Base-by-base conservation (phyloP, 2,888 invertebrate genomes). In the Malthinus seriepunctatus region DNA sequence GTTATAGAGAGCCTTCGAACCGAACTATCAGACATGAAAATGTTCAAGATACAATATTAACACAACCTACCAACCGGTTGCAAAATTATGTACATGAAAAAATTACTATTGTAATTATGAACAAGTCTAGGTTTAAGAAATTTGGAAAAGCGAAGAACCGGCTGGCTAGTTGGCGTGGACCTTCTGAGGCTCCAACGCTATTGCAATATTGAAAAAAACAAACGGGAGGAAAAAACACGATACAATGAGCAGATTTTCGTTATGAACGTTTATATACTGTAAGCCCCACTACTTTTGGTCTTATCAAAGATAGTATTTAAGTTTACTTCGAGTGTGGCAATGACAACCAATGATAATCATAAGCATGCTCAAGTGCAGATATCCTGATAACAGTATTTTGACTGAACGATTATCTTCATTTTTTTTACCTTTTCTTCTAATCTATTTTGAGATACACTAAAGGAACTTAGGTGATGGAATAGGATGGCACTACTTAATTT, bases 151-250 rank as follows among this genome's bases (percentile, higher is more conserved):
- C 35, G 14, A n/a, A 23, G 32, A 57, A 62, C 65, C 66, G 67
- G 67, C 62, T 67, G 66, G 69, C 51, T 61, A 55, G 51, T 60
- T 56, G 46, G 54, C 53, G 55, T 55, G 55, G 60, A 64, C 60
- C 59, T 55, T 51, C 46, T n/a, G 15, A 37, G 58, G 53, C 52
- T 23, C 48, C 53, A 59, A 52, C 58, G 33, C 49, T 47, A 42
- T 38, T 10, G 39, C 49, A 50, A 35, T 53, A 39, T n/a, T 14
- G 9, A 44, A n/a, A 45, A 44, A 39, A n/a, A n/a, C n/a, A 12
- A 38, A 37, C 34, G 3, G 33, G 32, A 53, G 33, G 32, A 31
- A 56, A n/a, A 33, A 42, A 5, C 23, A 3, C 2, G 14, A 42
- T 15, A 6, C 15, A 42, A 42, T 42, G 39, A 42, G n/a, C n/a